Conservation (phyloP, 2,797 vertebrate genomes). For the Brotogeris chrysoptera region DNA sequence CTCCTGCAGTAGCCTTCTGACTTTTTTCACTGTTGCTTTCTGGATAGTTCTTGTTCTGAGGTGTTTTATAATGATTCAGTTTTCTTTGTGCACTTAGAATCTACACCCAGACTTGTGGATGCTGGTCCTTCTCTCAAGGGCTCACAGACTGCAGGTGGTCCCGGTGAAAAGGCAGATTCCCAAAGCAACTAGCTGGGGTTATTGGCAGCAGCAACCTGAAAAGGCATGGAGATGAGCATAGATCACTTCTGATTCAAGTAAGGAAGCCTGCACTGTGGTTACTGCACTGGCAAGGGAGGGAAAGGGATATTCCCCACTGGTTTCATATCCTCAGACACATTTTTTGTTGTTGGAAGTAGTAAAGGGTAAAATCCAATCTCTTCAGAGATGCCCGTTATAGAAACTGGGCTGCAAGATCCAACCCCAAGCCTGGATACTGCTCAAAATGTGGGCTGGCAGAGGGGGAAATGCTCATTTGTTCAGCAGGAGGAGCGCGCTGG, state of each 20-base stretch:
- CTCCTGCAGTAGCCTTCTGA: neutral
- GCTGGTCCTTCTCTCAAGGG: neutral
- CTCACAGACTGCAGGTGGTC: neutral
- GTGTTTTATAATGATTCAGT: neutral
- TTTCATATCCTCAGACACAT: neutral
- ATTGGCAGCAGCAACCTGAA: neutral
- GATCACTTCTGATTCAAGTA: neutral
- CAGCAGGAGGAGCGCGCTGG: neutral
- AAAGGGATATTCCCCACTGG: neutral
- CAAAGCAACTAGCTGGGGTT: neutral
- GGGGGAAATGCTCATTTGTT: neutral
- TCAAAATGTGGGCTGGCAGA: neutral
- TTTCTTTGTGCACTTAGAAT: neutral
- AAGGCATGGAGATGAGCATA: neutral
- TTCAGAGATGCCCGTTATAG: neutral
- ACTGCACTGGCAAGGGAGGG: neutral
- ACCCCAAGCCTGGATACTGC: neutral
- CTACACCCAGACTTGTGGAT: neutral
- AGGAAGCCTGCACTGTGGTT: neutral
- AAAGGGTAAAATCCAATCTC: neutral
- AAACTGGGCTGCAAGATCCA: neutral
- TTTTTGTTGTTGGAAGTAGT: neutral
- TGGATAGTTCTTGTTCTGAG: neutral
- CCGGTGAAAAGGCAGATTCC: neutral
- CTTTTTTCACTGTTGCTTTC: neutral